Evolutionary conservation across 2,113 vertebrate species (phyloP).

Genomic region (Dasyornis broadbenti): DNA sequence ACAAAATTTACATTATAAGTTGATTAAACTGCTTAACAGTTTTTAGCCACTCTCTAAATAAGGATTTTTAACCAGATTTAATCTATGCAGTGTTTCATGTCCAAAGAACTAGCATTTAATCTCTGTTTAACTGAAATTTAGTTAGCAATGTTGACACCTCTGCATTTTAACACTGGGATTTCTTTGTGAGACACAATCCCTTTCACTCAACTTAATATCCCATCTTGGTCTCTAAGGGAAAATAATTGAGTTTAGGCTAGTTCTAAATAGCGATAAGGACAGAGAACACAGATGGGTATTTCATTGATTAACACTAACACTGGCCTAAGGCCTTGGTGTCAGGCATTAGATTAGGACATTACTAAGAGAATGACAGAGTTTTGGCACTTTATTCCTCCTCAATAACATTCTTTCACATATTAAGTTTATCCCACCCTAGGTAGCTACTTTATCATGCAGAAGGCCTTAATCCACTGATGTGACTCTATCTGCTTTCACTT

Average conservation of each 20-base stretch:
- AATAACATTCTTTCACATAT: slow-evolving; percentile 99
- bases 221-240: slow-evolving; percentile 97
- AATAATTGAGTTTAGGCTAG: slow-evolving; percentile 99
- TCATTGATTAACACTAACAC: slow-evolving; percentile 96
- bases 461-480: slow-evolving; percentile 99
- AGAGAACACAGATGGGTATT: slow-evolving; percentile 96
- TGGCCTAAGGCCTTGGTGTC: slow-evolving; percentile 92
- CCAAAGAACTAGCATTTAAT: slow-evolving; percentile 85
- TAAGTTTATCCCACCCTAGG: slow-evolving; percentile 99
- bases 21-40: slow-evolving; percentile 83
- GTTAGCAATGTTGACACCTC: slow-evolving; percentile 89
- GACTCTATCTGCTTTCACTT: slow-evolving; percentile 94
- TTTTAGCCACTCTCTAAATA: slow-evolving; percentile 83
- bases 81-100: slow-evolving; percentile 82
- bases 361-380: slow-evolving; percentile 98
- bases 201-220: slow-evolving; percentile 98
- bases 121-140: slow-evolving; percentile 96
- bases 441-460: slow-evolving; percentile 99
- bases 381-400: slow-evolving; percentile 99
- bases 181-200: slow-evolving; percentile 84
- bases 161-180: slow-evolving; percentile 86
- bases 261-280: slow-evolving; percentile 98
- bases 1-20: slow-evolving; percentile 75
- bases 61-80: slow-evolving; percentile 80
- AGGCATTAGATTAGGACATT: slow-evolving; percentile 99